Conservation (phyloP, 1,140 invertebrate genomes). For the Hypothenemus hampei region DNA sequence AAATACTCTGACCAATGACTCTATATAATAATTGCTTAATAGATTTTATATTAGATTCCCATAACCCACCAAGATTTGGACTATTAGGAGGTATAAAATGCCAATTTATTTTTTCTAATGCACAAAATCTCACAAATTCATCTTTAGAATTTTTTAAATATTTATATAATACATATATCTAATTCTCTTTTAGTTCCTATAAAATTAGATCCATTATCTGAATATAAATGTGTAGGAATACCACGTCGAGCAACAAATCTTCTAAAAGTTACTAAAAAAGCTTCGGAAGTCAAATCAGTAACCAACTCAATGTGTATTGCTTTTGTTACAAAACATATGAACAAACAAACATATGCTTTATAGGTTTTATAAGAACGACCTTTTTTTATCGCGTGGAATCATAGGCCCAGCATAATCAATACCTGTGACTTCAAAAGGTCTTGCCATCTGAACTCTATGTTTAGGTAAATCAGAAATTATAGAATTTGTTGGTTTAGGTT, state of each 20-base stretch:
- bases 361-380: conserved; percentile 21
- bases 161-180: conserved; percentile 6
- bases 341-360: conserved; percentile 35
- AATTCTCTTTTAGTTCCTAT: conserved; percentile 27
- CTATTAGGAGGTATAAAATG: conserved; percentile 11
- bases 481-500: neutral
- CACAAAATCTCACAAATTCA: neutral
- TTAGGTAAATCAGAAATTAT: too few species aligned
- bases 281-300: conserved; percentile 38
- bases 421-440: too few species aligned
- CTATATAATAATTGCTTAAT: conserved; percentile 41
- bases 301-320: conserved; percentile 46
- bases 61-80: conserved; percentile 36
- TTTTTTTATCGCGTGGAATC: too few species aligned
- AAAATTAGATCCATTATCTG: conserved; percentile 46
- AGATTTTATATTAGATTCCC: conserved; percentile 35
- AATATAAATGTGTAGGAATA: conserved; percentile 35
- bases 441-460: too few species aligned
- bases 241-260: conserved; percentile 42
- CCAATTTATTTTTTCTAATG: conserved; percentile 16
- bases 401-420: too few species aligned
- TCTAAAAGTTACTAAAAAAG: conserved; percentile 40
- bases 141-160: conserved; percentile 5
- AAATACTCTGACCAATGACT: conserved; percentile 21
- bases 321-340: conserved; percentile 34